phyloP scores from a whole-genome alignment of 2,113 vertebrate genomes.

The Baryphthengus martii region DNA sequence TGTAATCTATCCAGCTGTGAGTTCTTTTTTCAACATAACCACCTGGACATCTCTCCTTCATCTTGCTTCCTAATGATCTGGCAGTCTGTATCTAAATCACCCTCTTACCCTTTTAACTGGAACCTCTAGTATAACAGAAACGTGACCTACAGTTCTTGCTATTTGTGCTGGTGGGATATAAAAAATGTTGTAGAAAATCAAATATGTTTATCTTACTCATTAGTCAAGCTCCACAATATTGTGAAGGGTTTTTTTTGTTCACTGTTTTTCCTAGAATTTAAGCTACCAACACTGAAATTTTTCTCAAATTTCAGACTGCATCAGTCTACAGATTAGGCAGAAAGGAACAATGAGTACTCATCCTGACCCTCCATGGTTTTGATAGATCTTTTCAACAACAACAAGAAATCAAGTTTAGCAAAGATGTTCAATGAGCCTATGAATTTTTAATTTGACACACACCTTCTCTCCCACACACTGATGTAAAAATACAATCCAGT shows the following conservation, averaged over 20 bases:
- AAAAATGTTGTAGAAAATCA: background rate
- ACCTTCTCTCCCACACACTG: background rate
- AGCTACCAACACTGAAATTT: background rate
- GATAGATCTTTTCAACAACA: background rate
- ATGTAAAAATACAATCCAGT: background rate
- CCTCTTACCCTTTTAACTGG: background rate
- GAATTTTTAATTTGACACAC: background rate
- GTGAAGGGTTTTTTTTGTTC: background rate
- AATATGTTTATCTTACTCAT: background rate
- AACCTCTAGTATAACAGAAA: background rate
- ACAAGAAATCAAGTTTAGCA: background rate
- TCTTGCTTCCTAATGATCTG: background rate
- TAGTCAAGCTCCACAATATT: background rate
- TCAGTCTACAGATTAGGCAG: background rate
- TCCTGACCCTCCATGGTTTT: background rate
- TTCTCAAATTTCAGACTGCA: background rate
- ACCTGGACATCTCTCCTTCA: background rate
- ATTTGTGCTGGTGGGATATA: background rate
- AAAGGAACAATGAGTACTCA: background rate
- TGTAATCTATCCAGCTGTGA: background rate
- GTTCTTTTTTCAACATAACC: background rate
- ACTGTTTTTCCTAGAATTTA: background rate
- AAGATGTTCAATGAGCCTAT: background rate
- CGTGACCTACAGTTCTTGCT: background rate
- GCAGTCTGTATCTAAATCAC: background rate